Evolutionary conservation across 2,797 vertebrate species (phyloP), one percentile per base, ranked within the genome.

Genomic region (Smutsia temminckii): DNA sequence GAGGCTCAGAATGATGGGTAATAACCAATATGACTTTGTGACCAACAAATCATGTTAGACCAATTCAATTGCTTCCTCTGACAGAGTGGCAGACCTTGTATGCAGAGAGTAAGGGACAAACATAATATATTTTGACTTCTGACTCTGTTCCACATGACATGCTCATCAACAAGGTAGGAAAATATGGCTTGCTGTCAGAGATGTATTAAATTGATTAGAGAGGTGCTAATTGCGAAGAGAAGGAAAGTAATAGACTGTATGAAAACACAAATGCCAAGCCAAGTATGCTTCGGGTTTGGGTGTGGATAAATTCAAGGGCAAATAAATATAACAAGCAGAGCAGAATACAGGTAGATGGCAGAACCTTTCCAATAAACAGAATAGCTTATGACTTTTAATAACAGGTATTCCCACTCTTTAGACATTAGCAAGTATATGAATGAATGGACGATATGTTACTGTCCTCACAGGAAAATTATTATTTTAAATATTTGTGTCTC

Each of bases 1-100:
- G 98, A 96, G 95, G 78, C 96, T 97, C 97, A 96, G 96, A 97
- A 95, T 98, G 97, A 98, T 98, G 97, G 97, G 97, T 98, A 98
- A 97, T 98, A 98, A 97, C 96, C 97, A 97, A 95, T 89, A 86
- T 63, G 97, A 97, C 97, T 98, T 98, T 98, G 97, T 98, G 97
- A 98, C 98, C 98, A 98, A 97, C 97, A 98, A 98, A 98, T 98
- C 98, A 97, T 98, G 97, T 98, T 98, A 98, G 95, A 96, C 96
- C 97, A 97, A 97, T 97, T 93, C 98, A 97, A 97, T 98, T 97
- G 98, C 98, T 90, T 97, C 95, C 89, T 98, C 88, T 98, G 98
- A 98, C 97, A 98, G 97, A 94, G 42, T 84, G 96, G 97, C 98
- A 98, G 98, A 96, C 95, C 97, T 98, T 96, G 95, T 94, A 96